phyloP scores from a whole-genome alignment of 2,797 vertebrate species.

The Lutjanus campechanus region DNA sequence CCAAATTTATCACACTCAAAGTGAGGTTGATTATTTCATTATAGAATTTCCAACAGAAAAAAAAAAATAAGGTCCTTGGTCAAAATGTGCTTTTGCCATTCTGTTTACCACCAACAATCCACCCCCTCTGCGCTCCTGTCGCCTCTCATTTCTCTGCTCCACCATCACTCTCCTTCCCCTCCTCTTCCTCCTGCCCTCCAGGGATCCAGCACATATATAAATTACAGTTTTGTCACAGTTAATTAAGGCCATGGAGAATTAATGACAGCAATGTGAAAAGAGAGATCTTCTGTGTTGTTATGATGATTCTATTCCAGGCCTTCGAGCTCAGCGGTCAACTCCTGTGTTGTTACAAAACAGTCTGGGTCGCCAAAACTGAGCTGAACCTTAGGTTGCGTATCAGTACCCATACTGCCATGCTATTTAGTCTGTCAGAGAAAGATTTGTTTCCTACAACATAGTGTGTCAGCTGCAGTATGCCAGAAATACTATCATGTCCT shows the following conservation, averaged over 20 bases:
- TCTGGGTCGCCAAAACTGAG: background rate
- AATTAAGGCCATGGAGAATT: conserved; percentile 52
- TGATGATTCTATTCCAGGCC: conserved; percentile 22
- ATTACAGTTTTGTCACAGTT: conserved; percentile 59
- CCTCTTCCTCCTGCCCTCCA: conserved; percentile 7
- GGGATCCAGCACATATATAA: conserved; percentile 53
- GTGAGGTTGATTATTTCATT: conserved; percentile 77
- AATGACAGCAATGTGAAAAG: conserved; percentile 31
- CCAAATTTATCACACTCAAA: conserved; percentile 72
- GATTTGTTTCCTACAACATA: too few relatives aligned
- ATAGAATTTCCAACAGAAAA: conserved; percentile 63
- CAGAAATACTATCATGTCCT: too few relatives aligned
- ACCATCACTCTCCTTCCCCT: conserved; percentile 30
- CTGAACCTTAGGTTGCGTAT: too few relatives aligned
- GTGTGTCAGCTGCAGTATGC: too few relatives aligned
- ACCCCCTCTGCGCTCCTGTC: conserved; percentile 32
- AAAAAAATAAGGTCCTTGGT: conserved; percentile 47
- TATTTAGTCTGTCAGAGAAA: too few relatives aligned
- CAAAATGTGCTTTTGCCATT: conserved; percentile 36
- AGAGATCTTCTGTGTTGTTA: conserved; percentile 23
- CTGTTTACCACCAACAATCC: conserved; percentile 53
- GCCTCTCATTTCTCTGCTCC: conserved; percentile 63
- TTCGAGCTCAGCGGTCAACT: background rate
- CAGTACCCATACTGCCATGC: too few relatives aligned
- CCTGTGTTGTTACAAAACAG: background rate